Evolutionary conservation across 2,797 vertebrate species (phyloP).

Genomic region (Sylvilagus floridanus): DNA sequence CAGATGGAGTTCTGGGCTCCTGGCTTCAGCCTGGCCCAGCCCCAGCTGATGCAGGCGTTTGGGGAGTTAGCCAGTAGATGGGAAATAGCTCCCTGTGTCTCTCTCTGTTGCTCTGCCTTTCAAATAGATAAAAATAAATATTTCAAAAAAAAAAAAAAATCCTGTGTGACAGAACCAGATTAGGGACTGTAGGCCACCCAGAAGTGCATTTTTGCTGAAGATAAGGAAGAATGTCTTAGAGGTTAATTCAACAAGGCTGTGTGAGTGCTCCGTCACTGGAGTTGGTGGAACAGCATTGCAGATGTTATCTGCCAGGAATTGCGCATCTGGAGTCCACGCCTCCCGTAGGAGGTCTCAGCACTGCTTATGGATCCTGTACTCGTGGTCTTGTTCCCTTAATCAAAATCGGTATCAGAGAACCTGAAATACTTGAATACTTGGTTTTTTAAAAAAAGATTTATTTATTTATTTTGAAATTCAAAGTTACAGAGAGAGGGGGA

Average conservation of each 20-base stretch:
- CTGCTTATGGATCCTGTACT: background rate
- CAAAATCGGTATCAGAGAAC: background rate
- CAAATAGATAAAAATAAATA: no score
- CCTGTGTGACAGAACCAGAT: background rate
- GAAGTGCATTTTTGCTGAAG: background rate
- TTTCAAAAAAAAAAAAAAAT: background rate
- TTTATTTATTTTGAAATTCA: no score
- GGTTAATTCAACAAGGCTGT: background rate
- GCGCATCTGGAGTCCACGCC: background rate
- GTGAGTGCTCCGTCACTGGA: background rate
- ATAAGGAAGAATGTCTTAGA: background rate
- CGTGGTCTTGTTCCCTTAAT: background rate
- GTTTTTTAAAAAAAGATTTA: no score
- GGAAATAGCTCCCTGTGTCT: no score
- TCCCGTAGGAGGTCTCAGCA: background rate
- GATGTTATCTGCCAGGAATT: background rate
- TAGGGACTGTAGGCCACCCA: no score
- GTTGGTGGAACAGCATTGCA: background rate
- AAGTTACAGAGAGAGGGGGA: no score
- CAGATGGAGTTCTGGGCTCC: no score
- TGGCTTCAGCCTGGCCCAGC: no score
- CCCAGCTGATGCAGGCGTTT: no score
- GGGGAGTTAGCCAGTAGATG: no score
- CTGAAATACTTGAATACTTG: background rate
- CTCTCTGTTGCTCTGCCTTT: no score